Evolutionary conservation across 2,113 vertebrate genomes (phyloP), one percentile per base, ranked within the genome.

Genomic region (Nannospalax galili): DNA sequence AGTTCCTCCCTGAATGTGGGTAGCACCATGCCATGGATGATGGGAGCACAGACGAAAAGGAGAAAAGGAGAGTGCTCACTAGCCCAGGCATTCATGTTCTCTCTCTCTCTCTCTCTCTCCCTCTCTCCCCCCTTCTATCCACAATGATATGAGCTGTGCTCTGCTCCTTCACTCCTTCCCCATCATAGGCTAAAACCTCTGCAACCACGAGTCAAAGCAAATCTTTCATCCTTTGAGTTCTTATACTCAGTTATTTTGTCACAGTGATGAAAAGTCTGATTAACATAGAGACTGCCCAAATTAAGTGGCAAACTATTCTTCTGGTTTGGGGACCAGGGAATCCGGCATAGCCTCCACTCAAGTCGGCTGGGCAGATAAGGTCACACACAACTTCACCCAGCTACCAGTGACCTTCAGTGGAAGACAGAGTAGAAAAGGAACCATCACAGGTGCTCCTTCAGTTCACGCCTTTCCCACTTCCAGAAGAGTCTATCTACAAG

Each of bases 341-440:
- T 2, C 56, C 9, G 35, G 40, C 6, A 7, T 7, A 7, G 37
- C 48, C 52, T 30, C 22, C 52, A 7, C 30, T 52, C 79, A 37
- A 35, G 45, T 22, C 40, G 42, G 4, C 62, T 5, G 30, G 62
- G 26, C 26, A 7, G 48, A 3, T 19, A 0, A 32, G 37, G 16
- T 56, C 80, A 8, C 45, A 4, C 0, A 35, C 3, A 5, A 1
- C 37, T 69, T 11, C 32, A 52, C 52, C 74, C 35, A 74, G 11
- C 4, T 9, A 52, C 26, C 24, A 1, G 0, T 6, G 22, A 3
- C 69, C 48, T 69, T 52, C 22, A 0, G 8, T 22, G n/a, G 45
- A 28, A 60, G 32, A 73, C 1, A 5, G 65, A n/a, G n/a, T 24
- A 7, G 69, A n/a, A 45, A 8, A 28, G 20, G 81, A 75, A 40